phyloP scores from a whole-genome alignment of 2,113 vertebrate genomes.

The Neogobius melanostomus region DNA sequence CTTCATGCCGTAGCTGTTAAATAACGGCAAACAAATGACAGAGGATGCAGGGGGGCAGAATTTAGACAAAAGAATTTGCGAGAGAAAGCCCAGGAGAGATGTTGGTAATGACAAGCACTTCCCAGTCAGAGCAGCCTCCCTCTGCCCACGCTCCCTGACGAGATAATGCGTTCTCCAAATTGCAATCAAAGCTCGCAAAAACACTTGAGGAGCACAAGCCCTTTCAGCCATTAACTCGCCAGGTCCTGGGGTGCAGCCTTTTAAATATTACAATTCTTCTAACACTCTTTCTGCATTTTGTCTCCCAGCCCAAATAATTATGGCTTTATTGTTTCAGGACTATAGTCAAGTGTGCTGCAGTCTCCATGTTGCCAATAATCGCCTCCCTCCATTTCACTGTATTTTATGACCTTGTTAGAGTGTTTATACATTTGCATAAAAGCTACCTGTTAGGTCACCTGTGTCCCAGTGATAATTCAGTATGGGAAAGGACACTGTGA shows the following conservation, averaged over 20 bases:
- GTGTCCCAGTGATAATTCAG: conserved; percentile 11
- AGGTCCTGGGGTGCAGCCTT: conserved; percentile 68
- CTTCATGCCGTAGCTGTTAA: conserved; percentile 26
- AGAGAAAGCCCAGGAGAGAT: conserved; percentile 58
- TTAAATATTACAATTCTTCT: conserved; percentile 64
- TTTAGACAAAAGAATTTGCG: conserved; percentile 55
- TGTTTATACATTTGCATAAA: conserved; percentile 7
- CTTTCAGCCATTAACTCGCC: conserved; percentile 75
- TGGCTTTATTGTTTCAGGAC: conserved; percentile 35
- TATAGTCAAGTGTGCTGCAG: conserved; percentile 39
- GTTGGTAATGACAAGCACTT: conserved; percentile 74
- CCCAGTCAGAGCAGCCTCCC: conserved; percentile 74
- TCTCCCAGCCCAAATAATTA: conserved; percentile 51
- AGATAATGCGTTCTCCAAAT: conserved; percentile 80
- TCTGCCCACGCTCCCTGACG: conserved; percentile 70
- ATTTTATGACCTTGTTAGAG: conserved; percentile 13
- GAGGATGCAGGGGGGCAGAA: conserved; percentile 37
- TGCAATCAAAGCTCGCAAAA: conserved; percentile 80
- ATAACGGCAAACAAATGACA: conserved; percentile 40
- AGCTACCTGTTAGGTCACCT: conserved; percentile 9
- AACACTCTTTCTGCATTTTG: conserved; percentile 47
- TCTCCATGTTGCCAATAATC: conserved; percentile 28
- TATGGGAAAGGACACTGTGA: conserved; percentile 3
- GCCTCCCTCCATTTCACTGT: not conserved
- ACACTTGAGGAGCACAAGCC: conserved; percentile 73